Conservation (phyloP, 2,113 vertebrate species). For the Tachysurus fulvidraco region DNA sequence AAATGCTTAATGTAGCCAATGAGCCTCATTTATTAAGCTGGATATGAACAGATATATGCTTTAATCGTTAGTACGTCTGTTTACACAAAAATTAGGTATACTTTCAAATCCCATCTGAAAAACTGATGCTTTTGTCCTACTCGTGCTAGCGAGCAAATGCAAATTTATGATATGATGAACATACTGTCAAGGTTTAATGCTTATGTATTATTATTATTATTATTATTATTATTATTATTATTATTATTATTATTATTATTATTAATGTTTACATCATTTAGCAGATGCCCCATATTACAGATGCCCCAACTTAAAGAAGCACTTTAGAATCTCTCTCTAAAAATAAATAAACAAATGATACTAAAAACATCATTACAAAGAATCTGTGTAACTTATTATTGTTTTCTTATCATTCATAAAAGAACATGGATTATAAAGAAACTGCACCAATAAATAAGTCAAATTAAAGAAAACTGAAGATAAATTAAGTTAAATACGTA, state of each 20-base stretch:
- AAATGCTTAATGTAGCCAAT: neutral
- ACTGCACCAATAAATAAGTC: neutral
- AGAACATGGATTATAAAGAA: neutral
- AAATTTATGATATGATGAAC: neutral
- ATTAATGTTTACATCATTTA: neutral
- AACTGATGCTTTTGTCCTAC: no score
- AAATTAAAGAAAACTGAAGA: no score
- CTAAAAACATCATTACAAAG: neutral
- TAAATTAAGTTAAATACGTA: neutral
- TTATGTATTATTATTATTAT: neutral
- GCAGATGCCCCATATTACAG: neutral
- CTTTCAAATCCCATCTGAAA: no score
- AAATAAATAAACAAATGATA: neutral
- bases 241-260: no score
- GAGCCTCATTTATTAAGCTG: neutral
- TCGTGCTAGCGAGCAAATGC: no score
- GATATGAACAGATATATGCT: no score
- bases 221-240: no score
- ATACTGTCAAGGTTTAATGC: neutral
- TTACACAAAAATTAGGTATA: no score
- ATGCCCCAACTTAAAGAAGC: neutral
- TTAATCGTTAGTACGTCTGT: no score
- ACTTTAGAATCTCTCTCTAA: neutral
- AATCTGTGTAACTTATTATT: neutral
- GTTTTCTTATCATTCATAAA: neutral